phyloP scores from a whole-genome alignment of 2,113 vertebrate genomes.

The Crotophaga sulcirostris region DNA sequence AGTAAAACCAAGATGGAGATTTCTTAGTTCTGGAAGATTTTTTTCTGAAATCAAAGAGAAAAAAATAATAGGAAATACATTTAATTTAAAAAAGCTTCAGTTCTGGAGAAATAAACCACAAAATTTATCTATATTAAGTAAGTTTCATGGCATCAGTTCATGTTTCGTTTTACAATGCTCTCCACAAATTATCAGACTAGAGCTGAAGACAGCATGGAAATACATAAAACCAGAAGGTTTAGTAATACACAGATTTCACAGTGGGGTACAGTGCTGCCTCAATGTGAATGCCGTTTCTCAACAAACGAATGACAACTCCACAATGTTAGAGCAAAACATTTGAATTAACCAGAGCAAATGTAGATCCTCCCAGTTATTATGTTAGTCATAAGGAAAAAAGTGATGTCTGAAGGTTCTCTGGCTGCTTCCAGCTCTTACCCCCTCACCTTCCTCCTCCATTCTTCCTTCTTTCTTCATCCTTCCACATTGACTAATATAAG shows the following conservation, averaged over 20 bases:
- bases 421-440: not conserved
- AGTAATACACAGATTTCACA: not conserved
- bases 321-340: fast-evolving
- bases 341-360: not conserved
- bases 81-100: not conserved
- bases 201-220: not conserved
- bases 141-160: not conserved
- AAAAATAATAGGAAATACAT: not conserved
- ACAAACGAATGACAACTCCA: not conserved
- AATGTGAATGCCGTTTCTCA: not conserved
- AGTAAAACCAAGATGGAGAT: not conserved
- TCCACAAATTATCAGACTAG: not conserved
- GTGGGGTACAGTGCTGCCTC: not conserved
- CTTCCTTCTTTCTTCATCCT: not conserved
- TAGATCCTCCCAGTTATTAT: not conserved
- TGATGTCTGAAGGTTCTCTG: not conserved
- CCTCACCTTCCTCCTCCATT: not conserved
- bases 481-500: not conserved
- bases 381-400: not conserved
- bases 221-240: not conserved
- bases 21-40: not conserved
- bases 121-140: not conserved
- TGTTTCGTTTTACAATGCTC: not conserved
- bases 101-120: not conserved
- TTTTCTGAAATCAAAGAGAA: not conserved